phyloP scores from a whole-genome alignment of 2,888 invertebrate species.

The Drosophila picticornis region DNA sequence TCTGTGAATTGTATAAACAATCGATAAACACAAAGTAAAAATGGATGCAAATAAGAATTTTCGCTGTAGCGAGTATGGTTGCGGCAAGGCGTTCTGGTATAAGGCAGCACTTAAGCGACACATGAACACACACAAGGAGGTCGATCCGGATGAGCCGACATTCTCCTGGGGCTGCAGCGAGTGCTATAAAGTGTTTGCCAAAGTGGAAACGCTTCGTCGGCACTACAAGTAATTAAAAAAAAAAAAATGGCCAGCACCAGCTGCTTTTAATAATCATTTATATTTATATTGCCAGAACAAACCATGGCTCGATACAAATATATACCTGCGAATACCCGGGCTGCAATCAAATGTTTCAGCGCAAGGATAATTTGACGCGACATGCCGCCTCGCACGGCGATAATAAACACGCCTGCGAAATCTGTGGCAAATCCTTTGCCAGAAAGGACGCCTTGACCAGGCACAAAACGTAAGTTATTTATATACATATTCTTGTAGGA shows the following conservation, averaged over 20 bases:
- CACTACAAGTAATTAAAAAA: constrained; percentile 33
- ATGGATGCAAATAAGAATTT: constrained; percentile 51
- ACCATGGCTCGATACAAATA: constrained; percentile 33
- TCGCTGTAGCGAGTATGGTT: constrained; percentile 25
- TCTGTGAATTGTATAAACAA: not conserved
- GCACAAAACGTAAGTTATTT: constrained; percentile 34
- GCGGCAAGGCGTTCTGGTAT: constrained; percentile 55
- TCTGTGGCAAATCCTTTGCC: constrained; percentile 49
- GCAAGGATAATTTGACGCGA: constrained; percentile 45
- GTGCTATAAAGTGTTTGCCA: constrained; percentile 37
- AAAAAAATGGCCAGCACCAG: not conserved
- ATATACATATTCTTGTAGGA: not conserved
- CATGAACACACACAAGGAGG: constrained; percentile 21
- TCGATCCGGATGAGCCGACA: constrained; percentile 22
- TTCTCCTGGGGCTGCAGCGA: constrained; percentile 33
- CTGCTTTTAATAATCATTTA: not conserved
- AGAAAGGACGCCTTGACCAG: constrained; percentile 45
- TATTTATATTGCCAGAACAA: constrained; percentile 21
- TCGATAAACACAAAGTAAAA: not conserved
- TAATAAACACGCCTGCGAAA: constrained; percentile 40
- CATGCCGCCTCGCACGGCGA: constrained; percentile 45
- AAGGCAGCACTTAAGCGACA: constrained; percentile 46
- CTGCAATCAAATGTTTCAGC: constrained; percentile 59
- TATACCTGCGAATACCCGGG: constrained; percentile 35
- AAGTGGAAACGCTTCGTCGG: constrained; percentile 45